These are phyloP conservation scores for Gopherus evgoodei DNA, from an alignment of 2,113 vertebrate species.

Conservation along the genomic window DNA sequence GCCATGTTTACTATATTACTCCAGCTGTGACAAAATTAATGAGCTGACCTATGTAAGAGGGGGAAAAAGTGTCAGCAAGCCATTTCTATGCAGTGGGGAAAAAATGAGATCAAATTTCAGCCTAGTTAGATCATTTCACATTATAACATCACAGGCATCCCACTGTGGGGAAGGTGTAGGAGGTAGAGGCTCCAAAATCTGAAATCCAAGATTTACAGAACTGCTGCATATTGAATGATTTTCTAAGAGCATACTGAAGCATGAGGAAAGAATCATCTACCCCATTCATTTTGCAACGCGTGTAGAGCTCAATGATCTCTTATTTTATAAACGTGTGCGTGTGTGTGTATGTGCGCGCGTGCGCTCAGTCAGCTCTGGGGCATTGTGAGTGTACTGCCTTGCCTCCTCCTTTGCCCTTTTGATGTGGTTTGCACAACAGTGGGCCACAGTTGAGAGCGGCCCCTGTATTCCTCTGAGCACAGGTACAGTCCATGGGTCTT, in stretches of 20 bases:
- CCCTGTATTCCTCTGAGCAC: fast-evolving
- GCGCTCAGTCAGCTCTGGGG: fast-evolving
- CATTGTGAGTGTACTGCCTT: fast-evolving
- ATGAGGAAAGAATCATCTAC: background rate
- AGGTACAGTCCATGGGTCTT: background rate
- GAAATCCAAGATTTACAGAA: slow-evolving; percentile 17
- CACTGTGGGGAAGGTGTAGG: background rate
- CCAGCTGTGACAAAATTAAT: slow-evolving; percentile 50
- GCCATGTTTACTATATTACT: background rate
- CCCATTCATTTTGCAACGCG: background rate
- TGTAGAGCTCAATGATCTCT: background rate
- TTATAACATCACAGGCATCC: background rate
- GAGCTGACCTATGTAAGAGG: slow-evolving; percentile 39
- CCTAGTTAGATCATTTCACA: background rate
- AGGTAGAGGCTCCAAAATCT: background rate
- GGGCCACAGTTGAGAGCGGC: background rate
- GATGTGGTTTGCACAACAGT: background rate
- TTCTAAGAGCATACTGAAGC: background rate
- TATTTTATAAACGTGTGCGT: background rate
- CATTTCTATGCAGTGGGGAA: background rate
- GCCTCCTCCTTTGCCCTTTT: background rate
- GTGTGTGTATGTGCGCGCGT: fast-evolving
- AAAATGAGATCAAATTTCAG: background rate
- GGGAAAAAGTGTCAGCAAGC: background rate
- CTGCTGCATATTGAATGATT: background rate